These are phyloP conservation scores for Nymphalis urticae DNA, from an alignment of 2,888 invertebrate genomes.

Conservation along the genomic window DNA sequence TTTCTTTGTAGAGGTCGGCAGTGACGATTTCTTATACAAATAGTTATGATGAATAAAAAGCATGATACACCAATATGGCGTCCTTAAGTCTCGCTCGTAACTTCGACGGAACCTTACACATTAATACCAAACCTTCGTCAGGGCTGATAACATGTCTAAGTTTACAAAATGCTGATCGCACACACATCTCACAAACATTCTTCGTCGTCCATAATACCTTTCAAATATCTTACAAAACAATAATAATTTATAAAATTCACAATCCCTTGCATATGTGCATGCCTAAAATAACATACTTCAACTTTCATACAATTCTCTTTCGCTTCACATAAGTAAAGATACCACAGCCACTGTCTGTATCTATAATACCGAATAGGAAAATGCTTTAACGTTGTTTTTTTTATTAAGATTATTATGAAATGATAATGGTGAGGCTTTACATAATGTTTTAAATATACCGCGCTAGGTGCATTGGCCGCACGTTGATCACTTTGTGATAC, in stretches of 20 bases:
- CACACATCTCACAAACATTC: constrained; percentile 56
- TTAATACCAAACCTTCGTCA: constrained; percentile 66
- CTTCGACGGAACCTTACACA: constrained; percentile 72
- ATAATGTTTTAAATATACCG: constrained; percentile 63
- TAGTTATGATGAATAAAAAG: constrained; percentile 66
- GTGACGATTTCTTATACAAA: constrained; percentile 4
- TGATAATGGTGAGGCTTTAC: constrained; percentile 73
- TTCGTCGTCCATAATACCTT: constrained; percentile 58
- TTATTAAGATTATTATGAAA: constrained; percentile 70
- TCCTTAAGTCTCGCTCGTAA: constrained; percentile 66
- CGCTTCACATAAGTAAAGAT: constrained; percentile 78
- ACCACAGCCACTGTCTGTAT: constrained; percentile 82
- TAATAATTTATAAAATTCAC: constrained; percentile 79
- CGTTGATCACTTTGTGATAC: constrained; percentile 30
- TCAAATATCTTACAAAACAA: constrained; percentile 71
- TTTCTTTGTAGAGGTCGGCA: constrained; percentile 16
- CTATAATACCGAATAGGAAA: constrained; percentile 82
- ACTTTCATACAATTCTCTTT: constrained; percentile 61
- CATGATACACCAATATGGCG: constrained; percentile 75
- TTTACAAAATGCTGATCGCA: constrained; percentile 70
- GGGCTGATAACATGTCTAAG: constrained; percentile 69
- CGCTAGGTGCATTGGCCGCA: constrained; percentile 70
- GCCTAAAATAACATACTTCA: constrained; percentile 78
- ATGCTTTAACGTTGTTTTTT: constrained; percentile 63
- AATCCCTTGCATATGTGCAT: constrained; percentile 81